phyloP scores from a whole-genome alignment of 2,797 vertebrate genomes.

The Dryobates pubescens region DNA sequence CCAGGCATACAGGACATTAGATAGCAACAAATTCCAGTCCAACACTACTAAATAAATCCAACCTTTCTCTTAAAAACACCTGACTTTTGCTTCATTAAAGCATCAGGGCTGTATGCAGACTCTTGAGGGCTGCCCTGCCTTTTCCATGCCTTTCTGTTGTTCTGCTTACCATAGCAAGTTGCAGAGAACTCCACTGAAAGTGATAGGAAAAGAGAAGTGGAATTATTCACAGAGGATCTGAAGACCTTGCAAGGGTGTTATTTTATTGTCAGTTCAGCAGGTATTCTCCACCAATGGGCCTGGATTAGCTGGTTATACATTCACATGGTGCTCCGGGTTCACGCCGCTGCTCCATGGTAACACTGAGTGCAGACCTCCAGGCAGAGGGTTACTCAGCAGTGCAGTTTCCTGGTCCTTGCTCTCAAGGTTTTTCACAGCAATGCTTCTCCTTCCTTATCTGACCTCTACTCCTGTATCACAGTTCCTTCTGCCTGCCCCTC shows the following conservation, averaged over 20 bases:
- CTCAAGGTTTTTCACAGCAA: not conserved
- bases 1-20: not conserved
- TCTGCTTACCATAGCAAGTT: not conserved
- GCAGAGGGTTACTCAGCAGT: not conserved
- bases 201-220: not conserved
- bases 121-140: not conserved
- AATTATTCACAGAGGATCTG: not conserved
- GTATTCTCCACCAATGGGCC: not conserved
- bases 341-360: fast-evolving
- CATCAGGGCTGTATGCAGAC: not conserved
- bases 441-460: not conserved
- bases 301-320: not conserved
- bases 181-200: not conserved
- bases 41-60: slow-evolving; percentile 42
- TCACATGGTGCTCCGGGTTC: not conserved
- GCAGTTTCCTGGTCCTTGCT: not conserved
- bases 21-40: slow-evolving; percentile 18
- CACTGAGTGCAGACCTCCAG: not conserved
- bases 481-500: not conserved
- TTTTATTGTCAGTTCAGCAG: not conserved
- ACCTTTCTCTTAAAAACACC: slow-evolving; percentile 27
- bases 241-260: not conserved
- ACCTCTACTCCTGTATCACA: not conserved
- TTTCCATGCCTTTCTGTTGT: not conserved
- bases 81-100: slow-evolving; percentile 38